phyloP scores from a whole-genome alignment of 2,113 vertebrate species.

The Neolamprologus modestus region DNA sequence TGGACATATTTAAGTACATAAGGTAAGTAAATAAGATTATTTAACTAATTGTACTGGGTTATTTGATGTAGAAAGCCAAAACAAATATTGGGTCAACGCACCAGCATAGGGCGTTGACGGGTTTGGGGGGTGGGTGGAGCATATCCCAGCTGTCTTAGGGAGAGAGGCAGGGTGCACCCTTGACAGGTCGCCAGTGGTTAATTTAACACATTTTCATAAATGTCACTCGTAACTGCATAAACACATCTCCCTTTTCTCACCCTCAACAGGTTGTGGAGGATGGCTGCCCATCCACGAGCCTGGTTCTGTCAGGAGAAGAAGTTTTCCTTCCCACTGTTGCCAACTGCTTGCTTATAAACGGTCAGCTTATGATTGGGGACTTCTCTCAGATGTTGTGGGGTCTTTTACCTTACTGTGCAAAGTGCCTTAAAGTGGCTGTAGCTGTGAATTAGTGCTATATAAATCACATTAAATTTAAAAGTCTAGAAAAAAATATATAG shows the following conservation, averaged over 20 bases:
- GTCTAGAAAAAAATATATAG: accelerated
- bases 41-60: background rate
- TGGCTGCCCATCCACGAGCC: background rate
- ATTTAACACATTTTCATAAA: background rate
- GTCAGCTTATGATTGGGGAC: background rate
- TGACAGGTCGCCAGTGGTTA: background rate
- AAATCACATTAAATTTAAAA: background rate
- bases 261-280: background rate
- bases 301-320: background rate
- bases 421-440: background rate
- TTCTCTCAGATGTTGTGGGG: background rate
- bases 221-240: accelerated
- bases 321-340: background rate
- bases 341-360: accelerated
- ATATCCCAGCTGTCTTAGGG: background rate
- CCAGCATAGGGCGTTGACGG: background rate
- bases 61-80: background rate
- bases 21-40: background rate
- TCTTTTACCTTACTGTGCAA: background rate
- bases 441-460: background rate
- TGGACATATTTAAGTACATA: background rate
- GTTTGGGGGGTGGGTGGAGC: background rate
- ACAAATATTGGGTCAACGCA: background rate
- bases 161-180: background rate
- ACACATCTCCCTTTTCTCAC: background rate